These are phyloP conservation scores for Cathartes aura DNA, from an alignment of 2,113 vertebrate genomes.

Conservation along the genomic window DNA sequence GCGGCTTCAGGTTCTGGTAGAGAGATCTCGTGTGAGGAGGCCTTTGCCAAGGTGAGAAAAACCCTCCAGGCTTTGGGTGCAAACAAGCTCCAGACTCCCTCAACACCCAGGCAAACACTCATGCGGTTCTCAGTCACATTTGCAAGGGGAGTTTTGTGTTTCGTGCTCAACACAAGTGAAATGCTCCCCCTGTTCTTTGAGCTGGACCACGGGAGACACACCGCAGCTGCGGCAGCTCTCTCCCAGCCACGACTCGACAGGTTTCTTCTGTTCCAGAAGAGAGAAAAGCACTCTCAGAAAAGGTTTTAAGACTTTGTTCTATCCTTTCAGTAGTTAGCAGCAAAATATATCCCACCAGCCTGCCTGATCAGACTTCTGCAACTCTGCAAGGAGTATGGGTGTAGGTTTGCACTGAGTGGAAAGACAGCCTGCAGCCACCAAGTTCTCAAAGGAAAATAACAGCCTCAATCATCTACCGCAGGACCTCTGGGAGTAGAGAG, in stretches of 20 bases:
- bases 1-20: background rate
- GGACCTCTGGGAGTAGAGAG: background rate
- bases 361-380: background rate
- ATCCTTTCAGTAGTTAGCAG: background rate
- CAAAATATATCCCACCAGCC: background rate
- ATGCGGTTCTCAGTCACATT: fast-evolving
- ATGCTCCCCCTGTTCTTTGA: background rate
- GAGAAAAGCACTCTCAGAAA: background rate
- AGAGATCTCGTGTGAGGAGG: background rate
- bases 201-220: background rate
- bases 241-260: background rate
- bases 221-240: background rate
- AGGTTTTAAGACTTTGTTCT: background rate
- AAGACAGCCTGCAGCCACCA: background rate
- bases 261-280: background rate
- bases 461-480: background rate
- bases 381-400: background rate
- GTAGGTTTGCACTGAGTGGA: background rate
- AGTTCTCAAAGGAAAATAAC: background rate
- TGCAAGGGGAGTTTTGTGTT: background rate
- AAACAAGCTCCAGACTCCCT: background rate
- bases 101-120: background rate
- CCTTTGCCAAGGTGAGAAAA: background rate
- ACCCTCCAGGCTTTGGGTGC: background rate
- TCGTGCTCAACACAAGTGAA: background rate